phyloP scores from a whole-genome alignment of 2,888 invertebrate genomes.

The Ypsolopha scabrella region DNA sequence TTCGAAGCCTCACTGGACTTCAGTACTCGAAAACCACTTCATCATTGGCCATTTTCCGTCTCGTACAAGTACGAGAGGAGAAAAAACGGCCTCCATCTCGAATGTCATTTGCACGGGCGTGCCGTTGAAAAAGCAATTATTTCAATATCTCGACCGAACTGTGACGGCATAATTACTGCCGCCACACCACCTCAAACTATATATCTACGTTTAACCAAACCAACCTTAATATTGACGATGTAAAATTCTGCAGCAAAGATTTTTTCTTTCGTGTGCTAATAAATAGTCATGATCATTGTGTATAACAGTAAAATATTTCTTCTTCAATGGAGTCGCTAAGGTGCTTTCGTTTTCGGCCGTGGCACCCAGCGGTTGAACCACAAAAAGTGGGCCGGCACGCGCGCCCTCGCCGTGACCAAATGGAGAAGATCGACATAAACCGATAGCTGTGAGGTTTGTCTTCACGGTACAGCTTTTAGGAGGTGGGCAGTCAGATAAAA shows the following conservation, averaged over 20 bases:
- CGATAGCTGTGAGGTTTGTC: neutral
- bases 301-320: too few relatives aligned
- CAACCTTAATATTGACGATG: too few relatives aligned
- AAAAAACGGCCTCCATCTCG: conserved; percentile 69
- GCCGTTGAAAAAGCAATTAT: conserved; percentile 69
- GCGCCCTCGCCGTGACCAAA: conserved; percentile 18
- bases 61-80: conserved; percentile 31
- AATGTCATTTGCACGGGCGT: conserved; percentile 68
- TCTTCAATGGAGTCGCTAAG: too few relatives aligned
- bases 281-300: too few relatives aligned
- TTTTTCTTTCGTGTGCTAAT: too few relatives aligned
- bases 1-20: neutral
- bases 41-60: conserved; percentile 58
- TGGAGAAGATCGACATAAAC: neutral
- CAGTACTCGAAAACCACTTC: conserved; percentile 35
- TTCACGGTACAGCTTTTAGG: neutral
- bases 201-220: too few relatives aligned
- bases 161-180: neutral
- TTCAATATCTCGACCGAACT: conserved; percentile 62
- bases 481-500: neutral
- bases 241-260: too few relatives aligned
- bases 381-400: conserved; percentile 60
- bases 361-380: conserved; percentile 28
- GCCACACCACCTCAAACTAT: too few relatives aligned
- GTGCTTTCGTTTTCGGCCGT: neutral